Evolutionary conservation across 2,797 vertebrate species (phyloP).

Genomic region (Tauraco hartlaubi): DNA sequence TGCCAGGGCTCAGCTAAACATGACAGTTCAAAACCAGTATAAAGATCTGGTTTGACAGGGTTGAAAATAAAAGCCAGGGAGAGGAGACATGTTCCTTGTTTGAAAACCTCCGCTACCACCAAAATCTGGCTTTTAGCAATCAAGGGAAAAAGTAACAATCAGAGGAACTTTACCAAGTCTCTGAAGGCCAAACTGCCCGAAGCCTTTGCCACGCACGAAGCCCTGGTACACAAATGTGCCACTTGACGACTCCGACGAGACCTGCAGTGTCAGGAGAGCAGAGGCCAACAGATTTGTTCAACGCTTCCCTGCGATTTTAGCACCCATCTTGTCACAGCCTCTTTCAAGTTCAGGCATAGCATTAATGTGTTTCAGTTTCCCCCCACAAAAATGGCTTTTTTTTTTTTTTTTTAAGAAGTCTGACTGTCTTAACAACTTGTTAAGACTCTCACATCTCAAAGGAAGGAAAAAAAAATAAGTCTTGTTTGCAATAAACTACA

Average conservation of each 20-base stretch:
- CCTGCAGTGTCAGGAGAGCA: slow-evolving; percentile 73
- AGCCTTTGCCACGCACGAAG: slow-evolving; percentile 96
- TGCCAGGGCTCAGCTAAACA: background rate
- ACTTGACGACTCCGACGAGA: slow-evolving; percentile 92
- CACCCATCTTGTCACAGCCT: background rate
- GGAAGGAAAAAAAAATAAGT: background rate
- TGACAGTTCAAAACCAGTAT: background rate
- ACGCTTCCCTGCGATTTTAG: background rate
- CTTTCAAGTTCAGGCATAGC: background rate
- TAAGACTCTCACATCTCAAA: background rate
- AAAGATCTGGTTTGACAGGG: background rate
- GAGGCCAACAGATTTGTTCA: background rate
- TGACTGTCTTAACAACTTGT: background rate
- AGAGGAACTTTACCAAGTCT: slow-evolving; percentile 88
- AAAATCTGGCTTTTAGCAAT: background rate
- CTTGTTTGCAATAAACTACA: background rate
- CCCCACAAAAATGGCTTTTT: background rate
- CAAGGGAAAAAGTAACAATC: accelerated
- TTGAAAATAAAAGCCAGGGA: background rate
- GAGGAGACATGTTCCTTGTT: background rate
- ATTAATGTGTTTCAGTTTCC: background rate
- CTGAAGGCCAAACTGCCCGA: slow-evolving; percentile 98
- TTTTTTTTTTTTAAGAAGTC: background rate
- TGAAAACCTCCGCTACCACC: background rate
- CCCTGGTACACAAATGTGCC: slow-evolving; percentile 98